Evolutionary conservation across 2,113 vertebrate species (phyloP).

Genomic region (Illadopsis cleaveri): DNA sequence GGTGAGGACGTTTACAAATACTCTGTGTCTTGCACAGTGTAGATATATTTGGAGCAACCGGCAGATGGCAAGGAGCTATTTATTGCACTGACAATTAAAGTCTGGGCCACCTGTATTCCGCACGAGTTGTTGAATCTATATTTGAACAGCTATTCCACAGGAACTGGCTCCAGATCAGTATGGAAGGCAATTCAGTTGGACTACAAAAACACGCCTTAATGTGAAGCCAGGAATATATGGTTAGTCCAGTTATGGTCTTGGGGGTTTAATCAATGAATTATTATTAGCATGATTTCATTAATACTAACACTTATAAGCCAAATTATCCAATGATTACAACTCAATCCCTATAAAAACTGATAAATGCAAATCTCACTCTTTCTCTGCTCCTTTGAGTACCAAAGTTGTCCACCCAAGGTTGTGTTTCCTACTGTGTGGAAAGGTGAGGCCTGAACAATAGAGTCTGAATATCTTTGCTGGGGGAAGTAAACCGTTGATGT

Average conservation of each 20-base stretch:
- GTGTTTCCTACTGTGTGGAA: background rate
- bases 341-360: background rate
- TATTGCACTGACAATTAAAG: background rate
- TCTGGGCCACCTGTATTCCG: background rate
- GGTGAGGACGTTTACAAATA: background rate
- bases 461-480: background rate
- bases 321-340: background rate
- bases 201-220: background rate
- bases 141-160: background rate
- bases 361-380: background rate
- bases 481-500: background rate
- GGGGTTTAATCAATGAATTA: background rate
- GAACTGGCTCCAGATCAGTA: background rate
- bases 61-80: background rate
- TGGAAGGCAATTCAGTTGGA: background rate
- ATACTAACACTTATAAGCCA: background rate
- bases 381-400: background rate
- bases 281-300: background rate
- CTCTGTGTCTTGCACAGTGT: background rate
- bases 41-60: background rate
- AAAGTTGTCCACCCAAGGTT: background rate
- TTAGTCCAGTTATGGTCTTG: background rate
- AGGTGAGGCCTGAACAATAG: background rate
- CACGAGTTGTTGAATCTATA: rapidly evolving
- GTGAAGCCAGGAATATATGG: background rate